Conservation (phyloP, 1,140 invertebrate species). For the Tribolium castaneum region DNA sequence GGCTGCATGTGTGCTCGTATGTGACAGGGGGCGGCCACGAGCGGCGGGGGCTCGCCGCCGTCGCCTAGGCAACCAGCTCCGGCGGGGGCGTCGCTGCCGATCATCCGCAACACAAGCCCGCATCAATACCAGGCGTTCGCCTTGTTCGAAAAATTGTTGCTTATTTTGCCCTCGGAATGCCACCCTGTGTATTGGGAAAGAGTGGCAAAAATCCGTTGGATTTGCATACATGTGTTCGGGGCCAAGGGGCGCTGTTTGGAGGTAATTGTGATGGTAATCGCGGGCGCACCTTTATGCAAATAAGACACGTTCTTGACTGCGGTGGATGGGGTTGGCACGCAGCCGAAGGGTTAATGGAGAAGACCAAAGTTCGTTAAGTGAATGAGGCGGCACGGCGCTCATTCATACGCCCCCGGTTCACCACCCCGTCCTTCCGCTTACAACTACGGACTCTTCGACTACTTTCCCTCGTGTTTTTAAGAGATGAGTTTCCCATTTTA, state of each 20-base stretch:
- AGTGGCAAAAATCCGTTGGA: constrained; percentile 32
- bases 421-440: constrained; percentile 35
- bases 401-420: constrained; percentile 28
- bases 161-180: constrained; percentile 15
- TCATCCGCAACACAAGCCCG: constrained; percentile 56
- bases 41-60: constrained; percentile 43
- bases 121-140: constrained; percentile 53
- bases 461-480: constrained; percentile 53
- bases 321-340: background rate
- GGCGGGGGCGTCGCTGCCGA: constrained; percentile 56
- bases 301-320: constrained; percentile 20
- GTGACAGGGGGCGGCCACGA: constrained; percentile 51
- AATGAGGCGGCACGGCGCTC: constrained; percentile 38
- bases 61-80: constrained; percentile 50
- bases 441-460: constrained; percentile 42
- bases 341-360: constrained; percentile 25
- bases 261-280: constrained; percentile 40
- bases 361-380: constrained; percentile 43
- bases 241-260: constrained; percentile 1
- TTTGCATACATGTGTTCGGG: constrained; percentile 9
- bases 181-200: background rate
- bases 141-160: constrained; percentile 36
- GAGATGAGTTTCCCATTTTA: constrained; percentile 58
- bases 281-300: constrained; percentile 38
- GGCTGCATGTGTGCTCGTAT: constrained; percentile 49